phyloP scores from a whole-genome alignment of 2,113 vertebrate species.

The Numenius arquata region DNA sequence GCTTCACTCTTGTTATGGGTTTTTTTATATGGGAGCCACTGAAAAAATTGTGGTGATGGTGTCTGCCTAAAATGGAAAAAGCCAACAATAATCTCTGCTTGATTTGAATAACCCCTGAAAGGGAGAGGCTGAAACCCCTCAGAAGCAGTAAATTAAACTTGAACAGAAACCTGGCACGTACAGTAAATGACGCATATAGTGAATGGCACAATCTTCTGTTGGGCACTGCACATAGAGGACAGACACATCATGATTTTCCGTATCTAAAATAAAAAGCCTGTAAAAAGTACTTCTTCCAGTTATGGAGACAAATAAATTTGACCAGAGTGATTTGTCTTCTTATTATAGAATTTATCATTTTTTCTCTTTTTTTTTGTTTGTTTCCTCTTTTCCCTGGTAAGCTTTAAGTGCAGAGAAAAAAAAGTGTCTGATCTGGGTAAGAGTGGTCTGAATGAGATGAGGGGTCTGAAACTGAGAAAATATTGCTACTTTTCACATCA shows the following conservation, averaged over 20 bases:
- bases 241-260: slow-evolving; percentile 3
- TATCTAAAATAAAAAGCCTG: slow-evolving; percentile 47
- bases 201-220: slow-evolving; percentile 24
- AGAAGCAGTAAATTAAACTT: slow-evolving; percentile 44
- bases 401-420: neutral
- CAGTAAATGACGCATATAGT: neutral
- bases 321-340: slow-evolving; percentile 15
- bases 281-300: slow-evolving; percentile 51
- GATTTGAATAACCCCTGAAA: slow-evolving; percentile 2
- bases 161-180: slow-evolving; percentile 27
- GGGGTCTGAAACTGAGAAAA: neutral
- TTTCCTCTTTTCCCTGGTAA: neutral
- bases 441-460: neutral
- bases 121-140: slow-evolving; percentile 10
- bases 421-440: neutral
- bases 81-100: neutral
- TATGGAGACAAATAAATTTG: slow-evolving; percentile 33
- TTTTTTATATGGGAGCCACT: neutral
- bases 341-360: neutral
- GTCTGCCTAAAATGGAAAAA: slow-evolving; percentile 36
- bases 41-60: neutral
- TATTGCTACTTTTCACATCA: neutral
- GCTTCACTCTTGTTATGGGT: neutral
- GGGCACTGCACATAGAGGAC: neutral
- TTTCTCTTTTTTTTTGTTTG: neutral